Base-by-base conservation (phyloP, 1,140 invertebrate genomes). In the Hermatobates lingyangjiaoensis region DNA sequence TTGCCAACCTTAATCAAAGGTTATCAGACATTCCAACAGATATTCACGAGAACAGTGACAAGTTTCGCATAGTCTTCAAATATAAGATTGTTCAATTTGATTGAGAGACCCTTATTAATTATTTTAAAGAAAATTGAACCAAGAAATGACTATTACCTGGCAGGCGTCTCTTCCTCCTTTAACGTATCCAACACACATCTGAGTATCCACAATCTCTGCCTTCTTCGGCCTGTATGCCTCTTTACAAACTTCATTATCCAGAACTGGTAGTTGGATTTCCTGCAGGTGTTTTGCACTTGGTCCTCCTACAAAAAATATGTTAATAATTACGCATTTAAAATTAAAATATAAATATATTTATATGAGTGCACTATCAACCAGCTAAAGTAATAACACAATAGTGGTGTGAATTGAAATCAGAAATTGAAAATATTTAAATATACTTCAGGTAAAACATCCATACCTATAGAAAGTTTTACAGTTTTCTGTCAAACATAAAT, bases 131-230 rank as follows among this genome's bases (percentile, higher is more conserved):
- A 10, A 34, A 34, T 34, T 34, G n/a, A 34, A 10, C n/a, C n/a
- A n/a, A n/a, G n/a, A n/a, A n/a, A n/a, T n/a, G n/a, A n/a, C n/a
- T 34, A 47, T 58, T 64, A 75, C 78, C 64, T 85, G 79, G 60
- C 87, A 90, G 7, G 85, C 77, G 63, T 90, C 87, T 61, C 81
- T 81, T 18, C 80, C 79, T 0, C 84, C 85, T 2, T 61, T 53
- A 23, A 71, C 61, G 52, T 70, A 75, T 14, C 85, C 86, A 2
- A 86, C 88, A 60, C 87, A 92, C 0, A 91, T 74, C 0, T 73
- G 69, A 27, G 71, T 61, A 46, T 81, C 75, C 7, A 86, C 80
- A 1, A 76, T 61, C 21, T 74, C 66, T 14, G 60, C 66, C 51
- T 68, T 70, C 56, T 77, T 72, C 1, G 60, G 61, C 2, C 59